These are phyloP conservation scores for Cheirogaleus major DNA, from an alignment of 2,797 vertebrate genomes.

Conservation along the genomic window DNA sequence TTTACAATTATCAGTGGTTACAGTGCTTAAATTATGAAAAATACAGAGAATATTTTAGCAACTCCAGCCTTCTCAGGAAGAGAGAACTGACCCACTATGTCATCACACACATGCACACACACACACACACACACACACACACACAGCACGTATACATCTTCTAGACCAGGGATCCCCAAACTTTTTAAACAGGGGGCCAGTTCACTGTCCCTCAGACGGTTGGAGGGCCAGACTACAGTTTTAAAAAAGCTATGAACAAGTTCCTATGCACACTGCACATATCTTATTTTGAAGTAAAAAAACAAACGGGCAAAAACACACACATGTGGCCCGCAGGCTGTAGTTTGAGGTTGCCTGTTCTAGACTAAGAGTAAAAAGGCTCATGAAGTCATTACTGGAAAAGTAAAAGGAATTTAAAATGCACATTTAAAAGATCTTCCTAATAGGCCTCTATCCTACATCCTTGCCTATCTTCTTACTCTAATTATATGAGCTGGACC, in stretches of 20 bases:
- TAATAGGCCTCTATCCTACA: background rate
- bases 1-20: background rate
- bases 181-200: no score
- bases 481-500: background rate
- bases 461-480: background rate
- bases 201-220: no score
- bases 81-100: background rate
- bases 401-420: constrained; percentile 12
- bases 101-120: background rate
- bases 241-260: no score
- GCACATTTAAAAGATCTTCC: background rate
- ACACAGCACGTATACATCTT: background rate
- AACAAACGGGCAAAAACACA: no score
- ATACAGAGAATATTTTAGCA: background rate
- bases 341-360: background rate
- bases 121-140: background rate
- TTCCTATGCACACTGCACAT: no score
- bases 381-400: background rate
- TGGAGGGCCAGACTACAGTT: no score
- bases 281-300: no score
- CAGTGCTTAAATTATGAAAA: background rate
- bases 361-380: background rate
- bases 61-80: background rate
- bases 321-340: no score
- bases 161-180: background rate